Percentiles rank a stretch among this genome's conserved stretches.
Evolutionary conservation across 1,140 invertebrate genomes (phyloP).

Genomic region (Homarus americanus): DNA sequence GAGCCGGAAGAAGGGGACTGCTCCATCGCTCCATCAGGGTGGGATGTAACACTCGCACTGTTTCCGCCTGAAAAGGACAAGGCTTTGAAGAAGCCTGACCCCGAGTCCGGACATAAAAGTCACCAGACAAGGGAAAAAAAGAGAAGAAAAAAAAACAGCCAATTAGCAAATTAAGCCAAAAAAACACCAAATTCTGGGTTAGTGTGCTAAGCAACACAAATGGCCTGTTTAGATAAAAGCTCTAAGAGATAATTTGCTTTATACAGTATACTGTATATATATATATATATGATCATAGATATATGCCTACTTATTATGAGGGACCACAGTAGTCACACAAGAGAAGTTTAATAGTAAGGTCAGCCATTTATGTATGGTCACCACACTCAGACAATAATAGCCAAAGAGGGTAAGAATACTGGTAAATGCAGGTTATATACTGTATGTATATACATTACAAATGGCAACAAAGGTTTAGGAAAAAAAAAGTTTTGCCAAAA

Average conservation of each 20-base stretch:
- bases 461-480: background rate
- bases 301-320: background rate
- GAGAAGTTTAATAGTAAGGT: slow-evolving; percentile 17
- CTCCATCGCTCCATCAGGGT: slow-evolving; percentile 81
- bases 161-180: slow-evolving; percentile 65
- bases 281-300: background rate
- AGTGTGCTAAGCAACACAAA: slow-evolving; percentile 58
- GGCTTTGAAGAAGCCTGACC: slow-evolving; percentile 74
- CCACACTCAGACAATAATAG: slow-evolving; percentile 30
- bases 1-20: slow-evolving; percentile 89
- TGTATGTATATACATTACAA: background rate
- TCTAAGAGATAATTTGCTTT: background rate
- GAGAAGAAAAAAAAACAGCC: slow-evolving; percentile 48
- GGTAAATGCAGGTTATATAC: slow-evolving; percentile 17
- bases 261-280: no score
- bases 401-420: background rate
- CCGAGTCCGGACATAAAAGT: slow-evolving; percentile 42
- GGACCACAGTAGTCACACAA: slow-evolving; percentile 3
- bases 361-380: slow-evolving; percentile 55
- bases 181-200: slow-evolving; percentile 47
- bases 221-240: slow-evolving; percentile 22
- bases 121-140: slow-evolving; percentile 59
- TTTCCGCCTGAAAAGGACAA: slow-evolving; percentile 75
- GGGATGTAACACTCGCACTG: slow-evolving; percentile 30
- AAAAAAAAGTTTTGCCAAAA: background rate